A percentile compares a stretch with the other conserved stretches of the same genome.
Evolutionary conservation across 2,888 invertebrate genomes (phyloP).

Genomic region (Perizoma flavofasciatum): DNA sequence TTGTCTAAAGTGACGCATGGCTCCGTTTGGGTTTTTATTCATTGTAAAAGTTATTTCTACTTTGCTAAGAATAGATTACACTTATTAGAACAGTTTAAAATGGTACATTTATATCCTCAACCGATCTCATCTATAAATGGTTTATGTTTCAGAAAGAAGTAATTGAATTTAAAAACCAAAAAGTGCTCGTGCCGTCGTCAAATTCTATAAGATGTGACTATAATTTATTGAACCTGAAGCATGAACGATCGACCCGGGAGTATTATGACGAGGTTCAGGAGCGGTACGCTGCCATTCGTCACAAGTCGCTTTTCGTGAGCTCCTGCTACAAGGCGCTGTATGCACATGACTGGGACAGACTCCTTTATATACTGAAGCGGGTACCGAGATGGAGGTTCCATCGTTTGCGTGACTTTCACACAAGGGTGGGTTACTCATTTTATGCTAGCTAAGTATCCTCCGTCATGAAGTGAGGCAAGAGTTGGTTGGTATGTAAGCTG

Average conservation of each 20-base stretch:
- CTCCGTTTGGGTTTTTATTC: too few relatives aligned
- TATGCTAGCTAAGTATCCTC: not conserved
- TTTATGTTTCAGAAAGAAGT: conserved; percentile 54
- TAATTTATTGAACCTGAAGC: conserved; percentile 17
- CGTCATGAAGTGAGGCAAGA: not conserved
- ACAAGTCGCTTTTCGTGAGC: conserved; percentile 16
- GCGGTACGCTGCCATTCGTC: conserved; percentile 6
- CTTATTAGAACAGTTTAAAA: too few relatives aligned
- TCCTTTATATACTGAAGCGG: conserved; percentile 63
- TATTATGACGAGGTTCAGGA: conserved; percentile 7
- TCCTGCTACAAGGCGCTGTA: conserved; percentile 58
- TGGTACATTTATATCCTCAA: too few relatives aligned
- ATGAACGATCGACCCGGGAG: conserved; percentile 20
- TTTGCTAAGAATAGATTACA: not conserved
- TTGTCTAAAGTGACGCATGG: not conserved
- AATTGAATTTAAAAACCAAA: conserved; percentile 43
- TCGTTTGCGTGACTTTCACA: conserved; percentile 45
- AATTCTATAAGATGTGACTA: conserved; percentile 12
- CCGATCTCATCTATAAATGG: too few relatives aligned
- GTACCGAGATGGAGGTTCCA: conserved; percentile 62
- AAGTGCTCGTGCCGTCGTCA: not conserved
- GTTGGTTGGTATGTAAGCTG: too few relatives aligned
- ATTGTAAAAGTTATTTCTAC: not conserved
- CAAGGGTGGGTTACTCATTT: conserved; percentile 53
- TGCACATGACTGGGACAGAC: conserved; percentile 69